These are phyloP conservation scores for Drosophila persimilis DNA, from an alignment of 1,140 invertebrate species.

Conservation along the genomic window DNA sequence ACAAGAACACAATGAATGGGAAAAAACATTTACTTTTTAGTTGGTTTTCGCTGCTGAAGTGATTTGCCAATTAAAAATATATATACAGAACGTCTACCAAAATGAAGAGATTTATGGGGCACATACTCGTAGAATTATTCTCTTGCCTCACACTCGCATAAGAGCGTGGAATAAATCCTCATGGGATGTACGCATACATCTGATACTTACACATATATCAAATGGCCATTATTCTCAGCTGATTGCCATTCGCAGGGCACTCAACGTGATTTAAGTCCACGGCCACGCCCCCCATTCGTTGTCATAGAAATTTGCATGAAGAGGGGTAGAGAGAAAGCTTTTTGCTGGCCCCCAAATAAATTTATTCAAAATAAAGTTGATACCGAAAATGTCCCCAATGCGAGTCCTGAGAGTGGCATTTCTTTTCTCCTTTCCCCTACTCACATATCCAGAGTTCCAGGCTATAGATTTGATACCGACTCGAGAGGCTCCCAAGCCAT, in stretches of 20 bases:
- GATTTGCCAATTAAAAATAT: neutral
- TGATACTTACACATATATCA: neutral
- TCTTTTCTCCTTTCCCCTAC: too few relatives aligned
- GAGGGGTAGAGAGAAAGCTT: slow-evolving; percentile 1
- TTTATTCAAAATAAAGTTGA: slow-evolving; percentile 47
- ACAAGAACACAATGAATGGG: too few relatives aligned
- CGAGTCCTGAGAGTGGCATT: neutral
- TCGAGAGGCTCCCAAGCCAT: neutral
- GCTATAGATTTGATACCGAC: neutral
- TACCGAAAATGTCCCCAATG: slow-evolving; percentile 39
- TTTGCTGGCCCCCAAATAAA: slow-evolving; percentile 21
- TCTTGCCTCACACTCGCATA: too few relatives aligned
- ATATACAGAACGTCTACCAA: neutral
- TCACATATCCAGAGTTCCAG: too few relatives aligned
- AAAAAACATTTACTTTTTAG: too few relatives aligned
- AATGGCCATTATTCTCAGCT: slow-evolving; percentile 54
- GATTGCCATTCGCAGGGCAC: slow-evolving; percentile 54
- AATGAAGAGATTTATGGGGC: too few relatives aligned
- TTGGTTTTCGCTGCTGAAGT: too few relatives aligned
- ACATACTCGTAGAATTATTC: too few relatives aligned
- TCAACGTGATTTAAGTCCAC: slow-evolving; percentile 50
- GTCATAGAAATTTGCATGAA: slow-evolving; percentile 30
- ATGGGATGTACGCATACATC: neutral
- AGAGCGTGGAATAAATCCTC: too few relatives aligned
- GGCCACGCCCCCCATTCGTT: slow-evolving; percentile 33